Evolutionary conservation across 2,888 invertebrate species (phyloP), one percentile per base, ranked within the genome.

Genomic region (Polymixis lichenea): DNA sequence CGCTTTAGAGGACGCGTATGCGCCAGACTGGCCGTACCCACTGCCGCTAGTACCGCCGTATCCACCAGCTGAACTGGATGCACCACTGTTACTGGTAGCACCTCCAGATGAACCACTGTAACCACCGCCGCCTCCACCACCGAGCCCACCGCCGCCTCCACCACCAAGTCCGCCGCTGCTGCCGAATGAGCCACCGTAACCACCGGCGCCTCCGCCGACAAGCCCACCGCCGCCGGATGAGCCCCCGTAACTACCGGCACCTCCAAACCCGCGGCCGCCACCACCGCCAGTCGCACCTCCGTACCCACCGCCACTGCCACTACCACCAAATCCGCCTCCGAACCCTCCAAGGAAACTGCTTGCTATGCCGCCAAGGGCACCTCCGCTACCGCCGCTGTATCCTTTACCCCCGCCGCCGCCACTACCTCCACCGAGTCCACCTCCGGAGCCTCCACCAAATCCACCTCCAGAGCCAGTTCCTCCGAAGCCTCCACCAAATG

Each of bases 1-100:
- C 3, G 95, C 95, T 56, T 90, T 94, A n/a, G 94, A 93, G 0
- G 93, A 92, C 0, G 93, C 91, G 58, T 87, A 92, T 0, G 91
- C 91, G 1, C 88, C 91, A 8, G 91, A 87, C 11, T 89, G 87
- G 2, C 91, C 89, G 51, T 90, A 87, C 0, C 91, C 89, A n/a
- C 19, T 38, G 9, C 80, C 72, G 0, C 53, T 43, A 4, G 15
- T 55, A 22, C 81, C 55, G 0, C 78, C 82, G 32, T 75, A 82
- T 17, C 82, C 78, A 19, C 77, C 71, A 15, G 70, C 38, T 25
- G 69, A 71, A 69, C 71, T 71, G 25, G 69, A 71, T 15, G 71
- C 69, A 15, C 25, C 69, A 51, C 71, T 69, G 25, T 68, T 7
- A 69, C 71, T 71, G 7, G 38, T 9, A 38, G 25, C 32, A 51